These are phyloP conservation scores for Hydractinia symbiolongicarpus DNA, from an alignment of 30 jellyfish, hydroid and myxozoan genomes.

Conservation along the genomic window DNA sequence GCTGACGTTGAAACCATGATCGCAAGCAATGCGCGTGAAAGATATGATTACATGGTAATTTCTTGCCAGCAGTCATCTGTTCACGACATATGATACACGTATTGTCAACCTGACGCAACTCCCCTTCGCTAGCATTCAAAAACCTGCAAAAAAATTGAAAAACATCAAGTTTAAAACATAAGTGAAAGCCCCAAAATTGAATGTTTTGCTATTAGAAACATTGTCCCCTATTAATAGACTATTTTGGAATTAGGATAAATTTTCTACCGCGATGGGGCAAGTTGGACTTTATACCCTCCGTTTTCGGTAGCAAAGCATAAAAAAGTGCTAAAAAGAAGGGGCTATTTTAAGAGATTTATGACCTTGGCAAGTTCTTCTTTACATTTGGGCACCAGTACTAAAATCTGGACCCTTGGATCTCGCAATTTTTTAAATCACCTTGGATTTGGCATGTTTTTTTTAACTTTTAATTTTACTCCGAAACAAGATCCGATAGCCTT, in stretches of 20 bases:
- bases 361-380: too few species aligned
- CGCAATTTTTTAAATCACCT: too few species aligned
- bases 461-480: too few species aligned
- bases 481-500: too few species aligned
- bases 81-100: conserved; percentile 98
- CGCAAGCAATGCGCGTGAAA: conserved; percentile 96
- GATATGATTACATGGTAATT: conserved; percentile 93
- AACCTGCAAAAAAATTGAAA: conserved; percentile 39
- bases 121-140: conserved; percentile 95
- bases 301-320: too few species aligned
- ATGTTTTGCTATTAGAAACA: background rate
- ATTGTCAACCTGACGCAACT: conserved; percentile 60
- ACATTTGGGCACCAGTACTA: too few species aligned
- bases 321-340: too few species aligned
- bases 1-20: conserved; percentile 99
- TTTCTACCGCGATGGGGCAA: too few species aligned
- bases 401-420: too few species aligned
- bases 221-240: background rate
- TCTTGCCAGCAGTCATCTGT: conserved; percentile 93
- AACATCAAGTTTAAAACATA: background rate
- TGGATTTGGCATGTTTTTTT: too few species aligned
- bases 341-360: too few species aligned
- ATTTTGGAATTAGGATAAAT: background rate
- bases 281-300: too few species aligned
- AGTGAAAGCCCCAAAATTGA: background rate